Evolutionary conservation across 2,797 vertebrate genomes (phyloP).

Genomic region (Acrocephalus scirpaceus): DNA sequence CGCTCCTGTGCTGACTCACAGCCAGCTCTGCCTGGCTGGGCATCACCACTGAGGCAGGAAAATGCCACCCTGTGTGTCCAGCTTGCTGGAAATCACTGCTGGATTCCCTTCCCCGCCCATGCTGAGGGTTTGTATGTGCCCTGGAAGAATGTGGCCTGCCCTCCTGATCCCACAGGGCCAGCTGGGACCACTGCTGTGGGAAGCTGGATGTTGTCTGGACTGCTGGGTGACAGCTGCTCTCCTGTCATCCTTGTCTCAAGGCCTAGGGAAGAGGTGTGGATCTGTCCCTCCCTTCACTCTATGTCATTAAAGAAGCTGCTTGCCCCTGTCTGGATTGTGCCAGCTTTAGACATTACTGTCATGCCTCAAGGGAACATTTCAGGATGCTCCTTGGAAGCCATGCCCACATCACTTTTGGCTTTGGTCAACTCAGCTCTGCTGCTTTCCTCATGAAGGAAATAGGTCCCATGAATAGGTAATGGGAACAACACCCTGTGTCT

Average conservation of each 20-base stretch:
- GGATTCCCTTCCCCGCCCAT: fast-evolving
- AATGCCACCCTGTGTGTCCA: not conserved
- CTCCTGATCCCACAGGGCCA: not conserved
- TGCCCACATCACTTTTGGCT: not conserved
- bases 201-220: not conserved
- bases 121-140: not conserved
- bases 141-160: not conserved
- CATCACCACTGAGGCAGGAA: not conserved
- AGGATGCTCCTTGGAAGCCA: not conserved
- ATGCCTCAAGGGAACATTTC: not conserved
- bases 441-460: not conserved
- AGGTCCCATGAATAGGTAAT: not conserved
- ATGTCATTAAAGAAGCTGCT: not conserved
- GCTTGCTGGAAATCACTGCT: not conserved
- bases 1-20: not conserved
- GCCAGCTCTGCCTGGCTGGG: not conserved
- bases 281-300: not conserved
- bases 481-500: not conserved
- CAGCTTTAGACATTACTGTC: not conserved
- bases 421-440: not conserved
- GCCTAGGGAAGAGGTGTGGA: not conserved
- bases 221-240: not conserved
- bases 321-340: fast-evolving
- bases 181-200: fast-evolving
- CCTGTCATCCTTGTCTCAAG: not conserved